Evolutionary conservation across 2,888 invertebrate genomes (phyloP).

Genomic region (Drosophila borealis): DNA sequence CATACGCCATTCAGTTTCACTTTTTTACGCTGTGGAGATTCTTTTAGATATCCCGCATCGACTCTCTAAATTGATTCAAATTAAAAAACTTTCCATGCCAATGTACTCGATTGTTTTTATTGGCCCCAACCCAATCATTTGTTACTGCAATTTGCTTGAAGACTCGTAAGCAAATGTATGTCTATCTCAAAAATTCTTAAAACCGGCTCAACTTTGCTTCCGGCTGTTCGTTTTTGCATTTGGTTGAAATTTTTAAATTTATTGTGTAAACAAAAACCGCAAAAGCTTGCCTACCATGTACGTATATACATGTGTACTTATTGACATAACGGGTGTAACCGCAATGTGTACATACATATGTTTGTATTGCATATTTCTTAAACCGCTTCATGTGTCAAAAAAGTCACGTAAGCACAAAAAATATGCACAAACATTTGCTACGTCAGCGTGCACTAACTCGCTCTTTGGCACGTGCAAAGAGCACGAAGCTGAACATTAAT

Average conservation of each 20-base stretch:
- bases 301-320: background rate
- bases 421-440: constrained; percentile 55
- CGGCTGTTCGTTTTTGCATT: constrained; percentile 18
- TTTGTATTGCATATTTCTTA: constrained; percentile 9
- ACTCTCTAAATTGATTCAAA: constrained; percentile 47
- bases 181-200: constrained; percentile 5
- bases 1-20: constrained; percentile 12
- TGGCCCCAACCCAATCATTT: constrained; percentile 8
- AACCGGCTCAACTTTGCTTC: constrained; percentile 30
- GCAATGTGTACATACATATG: background rate
- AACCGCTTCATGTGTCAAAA: constrained; percentile 33
- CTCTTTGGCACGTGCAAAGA: constrained; percentile 56
- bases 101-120: constrained; percentile 19
- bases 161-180: background rate
- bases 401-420: constrained; percentile 63
- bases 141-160: background rate
- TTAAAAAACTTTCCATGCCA: constrained; percentile 49
- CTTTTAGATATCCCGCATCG: constrained; percentile 13
- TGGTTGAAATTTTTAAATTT: constrained; percentile 4
- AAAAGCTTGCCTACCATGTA: background rate
- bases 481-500: constrained; percentile 28
- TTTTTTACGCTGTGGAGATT: constrained; percentile 21
- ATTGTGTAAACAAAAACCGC: constrained; percentile 22
- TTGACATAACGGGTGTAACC: constrained; percentile 6
- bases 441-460: constrained; percentile 32